Percentiles rank a stretch among this genome's conserved stretches.
phyloP scores from a whole-genome alignment of 2,888 invertebrate species.

The Drosophila kanekoi region DNA sequence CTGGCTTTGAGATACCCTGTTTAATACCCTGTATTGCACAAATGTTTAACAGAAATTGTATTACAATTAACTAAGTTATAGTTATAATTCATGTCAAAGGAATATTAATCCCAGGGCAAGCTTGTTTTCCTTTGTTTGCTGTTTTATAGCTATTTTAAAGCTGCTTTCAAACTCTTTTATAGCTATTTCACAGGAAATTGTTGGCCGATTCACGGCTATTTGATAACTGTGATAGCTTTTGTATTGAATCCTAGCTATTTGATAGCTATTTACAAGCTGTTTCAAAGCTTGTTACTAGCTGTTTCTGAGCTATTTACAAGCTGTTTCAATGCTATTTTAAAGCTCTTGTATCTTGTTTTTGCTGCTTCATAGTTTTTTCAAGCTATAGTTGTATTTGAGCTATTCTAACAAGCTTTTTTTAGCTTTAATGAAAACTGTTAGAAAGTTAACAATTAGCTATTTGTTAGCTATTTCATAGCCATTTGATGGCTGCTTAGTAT shows the following conservation, averaged over 20 bases:
- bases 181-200: neutral
- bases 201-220: neutral
- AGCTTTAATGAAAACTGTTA: too few species aligned
- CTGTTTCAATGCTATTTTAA: too few species aligned
- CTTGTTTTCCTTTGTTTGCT: neutral
- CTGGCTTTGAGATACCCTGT: conserved; percentile 30
- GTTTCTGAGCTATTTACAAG: neutral
- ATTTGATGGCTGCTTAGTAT: neutral
- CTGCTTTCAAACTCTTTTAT: neutral
- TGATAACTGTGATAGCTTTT: neutral
- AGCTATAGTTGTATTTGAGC: neutral
- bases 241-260: neutral
- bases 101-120: too few species aligned
- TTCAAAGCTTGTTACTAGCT: neutral
- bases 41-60: too few species aligned
- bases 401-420: too few species aligned
- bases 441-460: too few species aligned
- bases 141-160: neutral
- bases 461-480: too few species aligned
- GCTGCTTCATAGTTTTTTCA: neutral
- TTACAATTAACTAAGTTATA: too few species aligned
- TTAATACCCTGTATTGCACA: neutral
- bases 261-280: too few species aligned
- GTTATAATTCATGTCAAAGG: too few species aligned
- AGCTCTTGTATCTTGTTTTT: too few species aligned